phyloP scores from a whole-genome alignment of 1,140 invertebrate genomes.

The Gryon sp. region DNA sequence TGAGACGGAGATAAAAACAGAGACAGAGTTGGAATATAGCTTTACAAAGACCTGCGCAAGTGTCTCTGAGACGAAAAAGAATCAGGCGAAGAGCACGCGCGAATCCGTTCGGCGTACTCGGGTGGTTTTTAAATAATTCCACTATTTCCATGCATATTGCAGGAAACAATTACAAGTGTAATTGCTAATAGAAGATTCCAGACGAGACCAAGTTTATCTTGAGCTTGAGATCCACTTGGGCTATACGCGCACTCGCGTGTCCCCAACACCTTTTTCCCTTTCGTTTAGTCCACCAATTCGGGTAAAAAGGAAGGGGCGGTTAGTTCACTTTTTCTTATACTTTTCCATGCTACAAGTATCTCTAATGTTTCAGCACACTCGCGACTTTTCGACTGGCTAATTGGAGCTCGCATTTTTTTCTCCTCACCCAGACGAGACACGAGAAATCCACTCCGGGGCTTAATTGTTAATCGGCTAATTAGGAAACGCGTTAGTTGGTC shows the following conservation, averaged over 20 bases:
- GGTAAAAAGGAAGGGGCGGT: too few species aligned
- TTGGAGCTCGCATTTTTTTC: slow-evolving; percentile 49
- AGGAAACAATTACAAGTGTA: slow-evolving; percentile 81
- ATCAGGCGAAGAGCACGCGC: slow-evolving; percentile 52
- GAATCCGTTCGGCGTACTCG: slow-evolving; percentile 58
- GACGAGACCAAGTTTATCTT: slow-evolving; percentile 78
- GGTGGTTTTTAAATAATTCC: slow-evolving; percentile 80
- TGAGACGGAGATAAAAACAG: slow-evolving; percentile 1
- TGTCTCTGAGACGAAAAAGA: slow-evolving; percentile 54
- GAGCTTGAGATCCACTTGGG: slow-evolving; percentile 68
- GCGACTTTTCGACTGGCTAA: slow-evolving; percentile 63
- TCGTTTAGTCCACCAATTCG: slow-evolving; percentile 9
- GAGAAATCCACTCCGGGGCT: slow-evolving; percentile 57
- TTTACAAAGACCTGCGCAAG: slow-evolving; percentile 28
- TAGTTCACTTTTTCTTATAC: slow-evolving; percentile 54
- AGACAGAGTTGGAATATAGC: not conserved
- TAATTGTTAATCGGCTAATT: slow-evolving; percentile 68
- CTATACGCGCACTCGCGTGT: slow-evolving; percentile 43
- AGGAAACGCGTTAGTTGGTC: slow-evolving; percentile 66
- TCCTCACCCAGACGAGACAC: slow-evolving; percentile 31
- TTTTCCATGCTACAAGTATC: slow-evolving; percentile 47
- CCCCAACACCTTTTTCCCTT: slow-evolving; percentile 43
- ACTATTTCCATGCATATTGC: slow-evolving; percentile 80
- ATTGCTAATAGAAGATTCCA: slow-evolving; percentile 81
- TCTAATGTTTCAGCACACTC: slow-evolving; percentile 58